Evolutionary conservation across 2,888 invertebrate genomes (phyloP).

Genomic region (Zele albiditarsus): DNA sequence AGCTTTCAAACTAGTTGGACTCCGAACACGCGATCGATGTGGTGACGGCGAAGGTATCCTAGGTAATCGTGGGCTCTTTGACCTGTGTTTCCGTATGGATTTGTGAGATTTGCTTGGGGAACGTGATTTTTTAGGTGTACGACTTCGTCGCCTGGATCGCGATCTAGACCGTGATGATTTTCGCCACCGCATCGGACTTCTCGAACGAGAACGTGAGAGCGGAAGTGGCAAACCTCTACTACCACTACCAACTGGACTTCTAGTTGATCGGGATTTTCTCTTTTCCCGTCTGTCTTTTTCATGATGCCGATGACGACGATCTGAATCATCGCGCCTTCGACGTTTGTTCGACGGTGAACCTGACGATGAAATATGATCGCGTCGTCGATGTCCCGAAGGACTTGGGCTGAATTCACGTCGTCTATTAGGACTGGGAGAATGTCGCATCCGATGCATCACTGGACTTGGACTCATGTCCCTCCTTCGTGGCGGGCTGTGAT

Average conservation of each 20-base stretch:
- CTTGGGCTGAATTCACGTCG: conserved; percentile 66
- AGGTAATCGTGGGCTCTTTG: conserved; percentile 73
- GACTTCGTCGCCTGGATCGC: conserved; percentile 71
- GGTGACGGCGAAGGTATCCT: conserved; percentile 70
- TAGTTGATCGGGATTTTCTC: conserved; percentile 70
- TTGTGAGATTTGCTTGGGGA: conserved; percentile 72
- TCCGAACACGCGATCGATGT: conserved; percentile 63
- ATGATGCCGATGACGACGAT: conserved; percentile 73
- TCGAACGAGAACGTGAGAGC: conserved; percentile 73
- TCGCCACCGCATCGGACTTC: conserved; percentile 77
- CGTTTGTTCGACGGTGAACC: conserved; percentile 70
- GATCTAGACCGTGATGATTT: conserved; percentile 75
- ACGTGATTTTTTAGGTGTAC: conserved; percentile 72
- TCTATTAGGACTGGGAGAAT: conserved; percentile 65
- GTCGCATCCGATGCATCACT: conserved; percentile 60
- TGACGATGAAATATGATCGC: conserved; percentile 60
- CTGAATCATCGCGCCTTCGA: conserved; percentile 70
- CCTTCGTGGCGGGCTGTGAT: conserved; percentile 60
- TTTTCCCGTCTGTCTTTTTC: conserved; percentile 73
- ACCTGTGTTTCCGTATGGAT: conserved; percentile 73
- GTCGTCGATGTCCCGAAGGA: conserved; percentile 61
- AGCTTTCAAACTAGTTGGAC: conserved; percentile 66
- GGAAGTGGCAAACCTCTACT: conserved; percentile 62
- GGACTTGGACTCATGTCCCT: conserved; percentile 65
- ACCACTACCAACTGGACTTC: conserved; percentile 60